These are phyloP conservation scores for Dromius quadrimaculatus DNA, from an alignment of 2,888 invertebrate genomes.

Conservation along the genomic window DNA sequence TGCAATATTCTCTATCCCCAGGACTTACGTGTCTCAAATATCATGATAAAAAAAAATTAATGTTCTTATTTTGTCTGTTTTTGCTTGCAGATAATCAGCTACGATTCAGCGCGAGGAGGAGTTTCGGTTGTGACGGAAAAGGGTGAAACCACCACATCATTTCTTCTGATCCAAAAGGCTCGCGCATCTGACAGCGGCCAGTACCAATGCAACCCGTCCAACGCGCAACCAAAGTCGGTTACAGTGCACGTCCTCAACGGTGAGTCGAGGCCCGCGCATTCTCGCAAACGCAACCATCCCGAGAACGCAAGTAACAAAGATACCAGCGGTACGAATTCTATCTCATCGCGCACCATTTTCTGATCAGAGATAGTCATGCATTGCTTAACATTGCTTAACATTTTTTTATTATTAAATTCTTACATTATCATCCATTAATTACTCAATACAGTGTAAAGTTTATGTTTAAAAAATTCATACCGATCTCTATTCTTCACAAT, in stretches of 20 bases:
- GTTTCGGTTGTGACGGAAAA: constrained; percentile 93
- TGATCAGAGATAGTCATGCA: no score
- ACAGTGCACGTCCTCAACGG: constrained; percentile 94
- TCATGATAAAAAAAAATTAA: not conserved
- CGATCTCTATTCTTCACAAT: no score
- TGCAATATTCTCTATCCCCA: no score
- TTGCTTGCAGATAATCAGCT: constrained; percentile 86
- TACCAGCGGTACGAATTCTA: not conserved
- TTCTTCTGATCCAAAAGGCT: constrained; percentile 89
- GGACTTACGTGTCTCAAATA: no score
- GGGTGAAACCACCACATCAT: constrained; percentile 90
- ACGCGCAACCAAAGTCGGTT: constrained; percentile 90
- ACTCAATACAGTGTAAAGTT: no score
- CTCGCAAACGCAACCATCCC: not conserved
- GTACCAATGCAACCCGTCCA: constrained; percentile 95
- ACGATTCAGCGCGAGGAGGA: constrained; percentile 91
- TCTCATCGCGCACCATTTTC: no score
- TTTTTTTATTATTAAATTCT: no score
- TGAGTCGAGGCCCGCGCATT: constrained; percentile 61
- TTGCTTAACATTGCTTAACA: no score
- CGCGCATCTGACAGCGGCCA: constrained; percentile 89
- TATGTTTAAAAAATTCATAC: no score
- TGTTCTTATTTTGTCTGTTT: not conserved
- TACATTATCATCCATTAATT: no score
- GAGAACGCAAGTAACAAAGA: not conserved